These are phyloP conservation scores for Sciurus niger DNA, from an alignment of 2,113 vertebrate species.

Conservation along the genomic window DNA sequence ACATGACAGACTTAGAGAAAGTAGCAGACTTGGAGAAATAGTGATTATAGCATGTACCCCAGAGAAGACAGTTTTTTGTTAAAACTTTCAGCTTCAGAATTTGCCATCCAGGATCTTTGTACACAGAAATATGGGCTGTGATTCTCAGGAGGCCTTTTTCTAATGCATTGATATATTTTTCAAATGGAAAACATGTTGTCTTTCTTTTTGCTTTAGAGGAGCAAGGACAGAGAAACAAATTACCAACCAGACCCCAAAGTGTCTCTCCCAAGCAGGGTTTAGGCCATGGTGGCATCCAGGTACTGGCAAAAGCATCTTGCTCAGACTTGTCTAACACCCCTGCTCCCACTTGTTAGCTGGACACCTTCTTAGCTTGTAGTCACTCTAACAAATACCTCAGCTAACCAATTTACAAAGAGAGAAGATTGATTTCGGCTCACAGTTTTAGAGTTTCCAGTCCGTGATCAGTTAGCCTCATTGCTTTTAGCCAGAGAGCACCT, in stretches of 20 bases:
- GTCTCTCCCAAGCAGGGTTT: not conserved
- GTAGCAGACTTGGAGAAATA: not conserved
- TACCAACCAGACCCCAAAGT: not conserved
- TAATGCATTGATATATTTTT: not conserved
- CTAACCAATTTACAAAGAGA: not conserved
- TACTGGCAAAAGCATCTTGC: not conserved
- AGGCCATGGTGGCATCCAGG: rapidly evolving
- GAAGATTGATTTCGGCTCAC: not conserved
- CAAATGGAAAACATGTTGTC: not conserved
- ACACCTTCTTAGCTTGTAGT: not conserved
- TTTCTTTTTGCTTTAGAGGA: slow-evolving; percentile 33
- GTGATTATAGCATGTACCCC: no score
- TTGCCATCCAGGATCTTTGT: not conserved
- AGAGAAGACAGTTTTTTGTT: not conserved
- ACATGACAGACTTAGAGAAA: not conserved
- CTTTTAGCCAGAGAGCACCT: not conserved
- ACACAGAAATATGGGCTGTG: not conserved
- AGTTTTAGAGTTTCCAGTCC: not conserved
- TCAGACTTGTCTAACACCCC: not conserved
- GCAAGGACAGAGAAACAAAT: not conserved
- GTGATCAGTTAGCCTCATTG: not conserved
- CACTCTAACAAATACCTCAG: not conserved
- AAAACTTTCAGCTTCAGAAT: not conserved
- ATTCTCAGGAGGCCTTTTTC: not conserved
- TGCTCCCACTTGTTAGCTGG: not conserved